Evolutionary conservation across 92 coral and sea anemone genomes (phyloP), one percentile per base, ranked within the genome.

Genomic region (Pocillopora grandis): DNA sequence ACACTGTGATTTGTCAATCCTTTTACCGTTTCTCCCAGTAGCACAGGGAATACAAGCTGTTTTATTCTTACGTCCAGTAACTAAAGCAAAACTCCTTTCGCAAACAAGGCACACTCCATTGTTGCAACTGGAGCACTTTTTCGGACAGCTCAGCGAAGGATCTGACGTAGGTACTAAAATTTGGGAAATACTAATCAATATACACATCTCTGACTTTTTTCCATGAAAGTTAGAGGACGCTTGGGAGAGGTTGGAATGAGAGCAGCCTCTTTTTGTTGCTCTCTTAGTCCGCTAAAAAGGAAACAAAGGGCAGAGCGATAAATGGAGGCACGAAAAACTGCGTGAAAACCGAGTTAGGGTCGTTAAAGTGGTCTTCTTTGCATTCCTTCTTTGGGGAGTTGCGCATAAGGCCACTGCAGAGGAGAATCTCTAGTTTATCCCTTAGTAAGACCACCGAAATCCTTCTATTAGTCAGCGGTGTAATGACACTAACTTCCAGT

Each of bases 1-100:
- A 48, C 82, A 78, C 42, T 49, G 82, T 64, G 82, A 65, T 48
- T n/a, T 48, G 72, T 78, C 82, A 5, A 33, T 49, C 12, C 16
- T 62, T 27, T 49, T 23, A 19, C 68, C 57, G 14, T 49, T 78
- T 12, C 59, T 12, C 21, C 60, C 62, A 4, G 23, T 59, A 15
- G 6, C 42, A 20, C 82, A 78, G 61, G 82, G 72, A 12, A 78
- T n/a, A 17, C 82, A 78, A 59, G 1, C 1, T 42, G 49, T 42
- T 17, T 57, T 36, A 64, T 66, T n/a, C 21, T 66, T 52, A 20
- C 35, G 71, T 59, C 66, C n/a, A 61, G 80, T 35, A 60, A 78
- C 72, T 56, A 48, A 52, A 19, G 72, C 72, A 7, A 78, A 78
- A 42, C 62, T 61, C 12, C 55, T 65, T n/a, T 20, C 13, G 48